Evolutionary conservation across 2,797 vertebrate genomes (phyloP).

Genomic region (Notoglanidium macrostoma): DNA sequence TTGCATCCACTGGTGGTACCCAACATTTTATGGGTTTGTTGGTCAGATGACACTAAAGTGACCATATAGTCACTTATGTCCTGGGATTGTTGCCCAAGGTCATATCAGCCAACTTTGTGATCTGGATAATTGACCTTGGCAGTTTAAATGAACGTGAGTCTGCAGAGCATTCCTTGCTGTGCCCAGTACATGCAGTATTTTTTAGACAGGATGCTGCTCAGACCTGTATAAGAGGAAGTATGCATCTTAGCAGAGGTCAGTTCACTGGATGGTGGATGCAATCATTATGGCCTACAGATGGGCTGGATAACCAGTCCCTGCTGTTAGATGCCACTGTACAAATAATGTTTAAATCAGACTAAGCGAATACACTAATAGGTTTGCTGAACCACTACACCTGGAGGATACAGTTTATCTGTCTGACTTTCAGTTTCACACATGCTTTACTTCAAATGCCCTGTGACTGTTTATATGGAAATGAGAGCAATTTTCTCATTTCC

Average conservation of each 20-base stretch:
- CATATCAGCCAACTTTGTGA: background rate
- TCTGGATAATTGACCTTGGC: background rate
- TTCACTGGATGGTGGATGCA: background rate
- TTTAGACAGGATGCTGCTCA: conserved; percentile 3
- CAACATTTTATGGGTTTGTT: background rate
- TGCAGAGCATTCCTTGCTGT: background rate
- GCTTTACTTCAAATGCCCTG: conserved; percentile 38
- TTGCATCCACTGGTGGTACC: background rate
- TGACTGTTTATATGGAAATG: conserved; percentile 44
- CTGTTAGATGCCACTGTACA: background rate
- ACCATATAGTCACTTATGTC: no score
- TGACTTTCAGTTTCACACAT: conserved; percentile 20
- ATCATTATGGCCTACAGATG: background rate
- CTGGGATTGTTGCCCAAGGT: background rate
- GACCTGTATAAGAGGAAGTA: background rate
- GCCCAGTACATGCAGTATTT: background rate
- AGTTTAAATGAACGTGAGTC: background rate
- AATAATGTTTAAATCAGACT: background rate
- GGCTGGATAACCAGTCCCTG: background rate
- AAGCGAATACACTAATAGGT: conserved; percentile 16
- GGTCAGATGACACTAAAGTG: background rate
- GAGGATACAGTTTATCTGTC: conserved; percentile 23
- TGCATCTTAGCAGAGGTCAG: background rate
- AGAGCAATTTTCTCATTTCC: conserved; percentile 44
- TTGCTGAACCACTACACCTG: background rate